Conservation (phyloP, 92 coral and sea anemone genomes). For the Palythoa grandis region DNA sequence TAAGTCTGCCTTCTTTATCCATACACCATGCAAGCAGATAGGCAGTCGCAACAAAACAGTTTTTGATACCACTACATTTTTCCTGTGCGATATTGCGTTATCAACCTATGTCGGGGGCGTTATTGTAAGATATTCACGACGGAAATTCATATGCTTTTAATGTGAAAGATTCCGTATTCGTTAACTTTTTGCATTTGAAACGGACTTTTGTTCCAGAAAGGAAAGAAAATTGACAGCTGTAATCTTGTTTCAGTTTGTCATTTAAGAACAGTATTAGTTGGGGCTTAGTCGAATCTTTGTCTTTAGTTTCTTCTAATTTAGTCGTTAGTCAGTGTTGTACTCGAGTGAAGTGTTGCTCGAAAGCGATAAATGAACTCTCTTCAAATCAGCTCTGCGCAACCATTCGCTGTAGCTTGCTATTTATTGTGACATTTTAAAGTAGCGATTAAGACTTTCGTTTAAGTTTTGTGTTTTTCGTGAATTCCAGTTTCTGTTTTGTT, state of each 20-base stretch:
- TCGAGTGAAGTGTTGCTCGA: background rate
- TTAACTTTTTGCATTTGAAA: background rate
- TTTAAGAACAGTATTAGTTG: background rate
- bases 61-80: background rate
- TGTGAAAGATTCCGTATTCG: background rate
- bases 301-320: background rate
- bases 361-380: background rate
- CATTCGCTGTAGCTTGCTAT: background rate
- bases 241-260: background rate
- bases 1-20: background rate
- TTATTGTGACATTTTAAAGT: too few relatives aligned
- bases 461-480: background rate
- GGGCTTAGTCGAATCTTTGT: background rate
- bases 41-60: background rate
- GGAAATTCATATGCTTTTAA: background rate
- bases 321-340: background rate
- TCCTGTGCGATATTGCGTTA: background rate
- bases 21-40: background rate
- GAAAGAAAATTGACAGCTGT: background rate
- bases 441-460: too few relatives aligned
- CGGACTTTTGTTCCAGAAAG: background rate
- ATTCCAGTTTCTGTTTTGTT: background rate
- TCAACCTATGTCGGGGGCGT: conserved; percentile 6
- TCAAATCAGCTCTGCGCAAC: background rate
- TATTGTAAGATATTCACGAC: conserved; percentile 1